Conservation (phyloP, 37 sponge, comb jelly and placozoan species). For the Aphrocallistes beatrix region DNA sequence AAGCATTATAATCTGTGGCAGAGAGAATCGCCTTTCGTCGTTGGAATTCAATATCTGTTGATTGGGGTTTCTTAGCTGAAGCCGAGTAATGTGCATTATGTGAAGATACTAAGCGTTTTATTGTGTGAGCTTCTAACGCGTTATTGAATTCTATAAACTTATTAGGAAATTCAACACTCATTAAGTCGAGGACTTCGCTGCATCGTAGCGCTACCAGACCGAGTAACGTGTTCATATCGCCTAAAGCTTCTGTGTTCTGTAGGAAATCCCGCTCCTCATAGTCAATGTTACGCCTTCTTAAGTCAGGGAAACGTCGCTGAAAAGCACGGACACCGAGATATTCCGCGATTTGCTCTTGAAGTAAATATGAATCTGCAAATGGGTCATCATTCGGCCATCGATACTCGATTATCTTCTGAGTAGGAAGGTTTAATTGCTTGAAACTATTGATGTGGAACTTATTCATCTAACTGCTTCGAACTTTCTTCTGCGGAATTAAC, state of each 20-base stretch:
- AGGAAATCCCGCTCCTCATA: constrained; percentile 22
- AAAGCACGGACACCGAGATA: constrained; percentile 70
- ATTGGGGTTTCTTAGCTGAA: not conserved
- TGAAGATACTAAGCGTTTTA: not conserved
- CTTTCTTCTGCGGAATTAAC: too few relatives aligned
- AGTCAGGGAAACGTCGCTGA: constrained; percentile 65
- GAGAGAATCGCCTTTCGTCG: not conserved
- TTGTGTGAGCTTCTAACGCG: not conserved
- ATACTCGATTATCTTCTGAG: constrained; percentile 68
- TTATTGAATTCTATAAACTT: constrained; percentile 28
- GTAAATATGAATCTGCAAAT: constrained; percentile 56
- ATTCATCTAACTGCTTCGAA: too few relatives aligned
- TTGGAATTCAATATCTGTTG: not conserved
- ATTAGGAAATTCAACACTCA: constrained; percentile 50
- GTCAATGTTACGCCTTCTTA: not conserved
- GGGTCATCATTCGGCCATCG: constrained; percentile 64
- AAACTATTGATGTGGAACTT: not conserved
- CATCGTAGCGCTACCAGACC: constrained; percentile 39
- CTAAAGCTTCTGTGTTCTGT: not conserved
- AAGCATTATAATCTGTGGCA: not conserved
- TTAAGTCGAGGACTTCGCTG: constrained; percentile 52
- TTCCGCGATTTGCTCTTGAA: constrained; percentile 86
- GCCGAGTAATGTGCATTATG: not conserved
- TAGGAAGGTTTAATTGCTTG: constrained; percentile 27
- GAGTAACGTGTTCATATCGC: constrained; percentile 1